A percentile compares a stretch with the other conserved stretches of the same genome.
Conservation (phyloP, 2,113 vertebrate genomes). For the Trachemys scripta region DNA sequence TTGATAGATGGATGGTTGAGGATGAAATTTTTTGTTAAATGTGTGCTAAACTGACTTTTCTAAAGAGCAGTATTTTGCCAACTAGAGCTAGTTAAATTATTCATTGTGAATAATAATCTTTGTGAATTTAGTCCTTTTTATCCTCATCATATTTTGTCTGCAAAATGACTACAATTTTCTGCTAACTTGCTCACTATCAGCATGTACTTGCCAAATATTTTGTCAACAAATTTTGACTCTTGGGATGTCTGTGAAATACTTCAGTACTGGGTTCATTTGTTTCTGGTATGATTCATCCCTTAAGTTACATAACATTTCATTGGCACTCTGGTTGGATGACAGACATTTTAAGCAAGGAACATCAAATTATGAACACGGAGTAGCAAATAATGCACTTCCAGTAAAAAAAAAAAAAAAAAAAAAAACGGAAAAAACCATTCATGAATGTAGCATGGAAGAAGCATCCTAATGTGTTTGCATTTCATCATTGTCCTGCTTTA, state of each 20-base stretch:
- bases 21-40: not conserved
- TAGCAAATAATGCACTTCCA: not conserved
- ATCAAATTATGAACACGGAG: not conserved
- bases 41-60: not conserved
- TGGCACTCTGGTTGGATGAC: not conserved
- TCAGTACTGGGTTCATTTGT: not conserved
- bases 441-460: not conserved
- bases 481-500: not conserved
- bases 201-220: slow-evolving; percentile 46
- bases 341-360: slow-evolving; percentile 1
- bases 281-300: not conserved
- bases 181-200: slow-evolving; percentile 52
- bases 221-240: slow-evolving; percentile 18
- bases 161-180: slow-evolving; percentile 30
- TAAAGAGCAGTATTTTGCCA: not conserved
- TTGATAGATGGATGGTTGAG: not conserved
- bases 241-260: not conserved
- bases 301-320: not conserved
- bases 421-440: not conserved
- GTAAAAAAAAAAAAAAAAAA: not conserved
- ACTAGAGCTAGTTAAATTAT: not conserved
- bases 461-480: not conserved
- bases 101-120: not conserved
- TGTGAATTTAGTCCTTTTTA: not conserved
- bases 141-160: not conserved